A percentile compares a stretch with the other conserved stretches of the same genome.
phyloP scores from a whole-genome alignment of 2,797 vertebrate species.

The Xerus rutilus region DNA sequence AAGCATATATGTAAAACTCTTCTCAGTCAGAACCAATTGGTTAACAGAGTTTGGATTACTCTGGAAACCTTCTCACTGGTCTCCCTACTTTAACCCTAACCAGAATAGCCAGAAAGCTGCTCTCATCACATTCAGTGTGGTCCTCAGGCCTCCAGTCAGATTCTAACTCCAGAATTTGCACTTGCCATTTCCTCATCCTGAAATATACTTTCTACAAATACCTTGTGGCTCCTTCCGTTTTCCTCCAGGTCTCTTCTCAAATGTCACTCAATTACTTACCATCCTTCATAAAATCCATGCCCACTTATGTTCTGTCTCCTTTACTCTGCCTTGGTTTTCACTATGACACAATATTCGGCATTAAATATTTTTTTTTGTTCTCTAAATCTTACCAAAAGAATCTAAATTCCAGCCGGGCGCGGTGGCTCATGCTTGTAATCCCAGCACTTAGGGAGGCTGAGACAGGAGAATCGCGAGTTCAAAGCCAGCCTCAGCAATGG shows the following conservation, averaged over 20 bases:
- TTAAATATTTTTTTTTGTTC: not conserved
- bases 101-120: not conserved
- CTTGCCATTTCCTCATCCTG: not conserved
- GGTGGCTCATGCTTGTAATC: too few species aligned
- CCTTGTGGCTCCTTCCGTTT: not conserved
- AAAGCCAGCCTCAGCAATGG: too few species aligned
- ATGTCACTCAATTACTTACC: not conserved
- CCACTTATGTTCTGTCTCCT: not conserved
- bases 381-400: not conserved
- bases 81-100: not conserved
- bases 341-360: not conserved
- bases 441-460: too few species aligned
- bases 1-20: not conserved
- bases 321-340: not conserved
- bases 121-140: not conserved
- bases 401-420: too few species aligned
- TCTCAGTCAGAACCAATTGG: not conserved
- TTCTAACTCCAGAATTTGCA: not conserved
- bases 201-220: not conserved
- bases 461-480: too few species aligned
- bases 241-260: conserved; percentile 3
- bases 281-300: not conserved
- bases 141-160: not conserved
- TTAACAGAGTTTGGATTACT: not conserved
- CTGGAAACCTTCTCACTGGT: not conserved